Percentiles rank a stretch among this genome's conserved stretches.
Evolutionary conservation across 1,140 invertebrate species (phyloP).

Genomic region (Conopomorpha cramerella): DNA sequence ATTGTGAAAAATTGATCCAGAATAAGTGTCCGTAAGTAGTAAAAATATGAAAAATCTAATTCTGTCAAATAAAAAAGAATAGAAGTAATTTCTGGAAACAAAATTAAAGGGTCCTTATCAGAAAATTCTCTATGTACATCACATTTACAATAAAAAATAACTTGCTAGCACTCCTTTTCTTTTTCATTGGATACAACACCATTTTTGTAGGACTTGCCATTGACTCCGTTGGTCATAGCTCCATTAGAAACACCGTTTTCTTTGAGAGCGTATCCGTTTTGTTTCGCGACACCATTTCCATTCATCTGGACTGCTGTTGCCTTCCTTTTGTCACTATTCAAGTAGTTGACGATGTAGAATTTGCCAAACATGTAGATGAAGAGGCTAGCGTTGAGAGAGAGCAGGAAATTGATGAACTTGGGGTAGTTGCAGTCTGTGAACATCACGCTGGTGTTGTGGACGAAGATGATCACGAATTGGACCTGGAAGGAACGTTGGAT

Average conservation of each 20-base stretch:
- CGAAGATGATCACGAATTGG: conserved; percentile 79
- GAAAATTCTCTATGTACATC: no score
- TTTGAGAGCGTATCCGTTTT: neutral
- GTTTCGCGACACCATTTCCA: no score
- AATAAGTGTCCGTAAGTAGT: no score
- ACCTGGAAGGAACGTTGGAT: conserved; percentile 54
- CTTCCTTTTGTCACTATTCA: conserved; percentile 24
- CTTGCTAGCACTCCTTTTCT: conserved; percentile 22
- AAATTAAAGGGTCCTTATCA: no score
- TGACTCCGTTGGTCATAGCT: conserved; percentile 5
- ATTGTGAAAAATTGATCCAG: no score
- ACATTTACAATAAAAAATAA: neutral
- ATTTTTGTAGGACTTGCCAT: no score
- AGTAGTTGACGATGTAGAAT: conserved; percentile 80
- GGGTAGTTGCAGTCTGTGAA: conserved; percentile 71
- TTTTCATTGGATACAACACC: conserved; percentile 18
- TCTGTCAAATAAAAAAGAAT: no score
- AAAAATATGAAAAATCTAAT: no score
- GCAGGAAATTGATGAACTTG: conserved; percentile 68
- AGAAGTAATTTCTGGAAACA: no score
- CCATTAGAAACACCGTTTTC: conserved; percentile 1
- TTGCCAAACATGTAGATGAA: conserved; percentile 86
- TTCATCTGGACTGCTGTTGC: no score
- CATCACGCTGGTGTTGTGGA: conserved; percentile 68
- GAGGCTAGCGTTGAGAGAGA: conserved; percentile 74